Evolutionary conservation across 2,888 invertebrate genomes (phyloP).

Genomic region (Papilio elwesi): DNA sequence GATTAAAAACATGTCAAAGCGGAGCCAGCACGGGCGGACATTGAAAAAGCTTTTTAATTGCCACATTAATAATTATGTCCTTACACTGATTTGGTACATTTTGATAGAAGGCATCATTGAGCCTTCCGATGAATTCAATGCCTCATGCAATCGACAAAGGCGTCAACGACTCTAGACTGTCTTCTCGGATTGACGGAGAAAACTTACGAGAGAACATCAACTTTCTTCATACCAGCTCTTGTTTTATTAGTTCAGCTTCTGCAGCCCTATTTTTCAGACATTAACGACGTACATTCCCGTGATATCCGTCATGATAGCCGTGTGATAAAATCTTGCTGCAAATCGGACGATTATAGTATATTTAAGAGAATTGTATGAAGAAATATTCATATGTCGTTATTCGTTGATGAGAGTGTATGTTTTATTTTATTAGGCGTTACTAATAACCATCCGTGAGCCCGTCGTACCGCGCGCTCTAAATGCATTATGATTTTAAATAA

Average conservation of each 20-base stretch:
- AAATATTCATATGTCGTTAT: neutral
- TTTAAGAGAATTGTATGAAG: no score
- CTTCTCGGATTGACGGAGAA: no score
- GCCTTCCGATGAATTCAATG: neutral
- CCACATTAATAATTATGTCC: conserved; percentile 36
- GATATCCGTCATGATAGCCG: no score
- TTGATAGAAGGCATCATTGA: conserved; percentile 40
- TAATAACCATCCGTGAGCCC: conserved; percentile 40
- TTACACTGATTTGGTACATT: conserved; percentile 30
- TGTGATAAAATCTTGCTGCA: no score
- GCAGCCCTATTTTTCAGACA: no score
- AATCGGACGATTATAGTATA: no score
- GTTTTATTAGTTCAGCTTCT: no score
- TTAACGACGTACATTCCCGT: no score
- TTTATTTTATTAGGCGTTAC: neutral
- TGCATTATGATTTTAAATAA: conserved; percentile 32
- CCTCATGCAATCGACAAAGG: neutral
- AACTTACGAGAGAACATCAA: no score
- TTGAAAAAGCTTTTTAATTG: conserved; percentile 38
- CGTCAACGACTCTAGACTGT: no score
- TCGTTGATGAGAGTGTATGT: no score
- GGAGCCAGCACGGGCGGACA: conserved; percentile 45
- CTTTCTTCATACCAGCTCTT: no score
- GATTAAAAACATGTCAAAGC: conserved; percentile 73
- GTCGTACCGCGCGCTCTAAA: conserved; percentile 37